Evolutionary conservation across 2,888 invertebrate species (phyloP), one percentile per base, ranked within the genome.

Genomic region (Melolontha melolontha): DNA sequence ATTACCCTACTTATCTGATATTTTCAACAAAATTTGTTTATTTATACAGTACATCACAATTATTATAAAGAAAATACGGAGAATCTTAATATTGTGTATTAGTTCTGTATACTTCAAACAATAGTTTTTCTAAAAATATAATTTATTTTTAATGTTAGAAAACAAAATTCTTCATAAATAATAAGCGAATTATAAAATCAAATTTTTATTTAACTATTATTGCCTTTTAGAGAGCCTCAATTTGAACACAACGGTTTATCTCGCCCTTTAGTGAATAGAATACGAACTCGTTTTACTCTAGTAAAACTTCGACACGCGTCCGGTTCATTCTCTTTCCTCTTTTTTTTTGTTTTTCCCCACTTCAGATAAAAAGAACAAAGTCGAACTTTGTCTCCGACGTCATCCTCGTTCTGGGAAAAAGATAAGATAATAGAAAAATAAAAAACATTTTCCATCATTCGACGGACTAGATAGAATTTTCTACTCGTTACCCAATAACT

Each of bases 401-500:
- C 34, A 34, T 34, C 7, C 34, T 54, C 16, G 54, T 40, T 11
- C 14, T 11, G 41, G 52, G 10, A n/a, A 54, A 54, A 40, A 54
- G 54, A 54, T 41, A 54, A 54, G 54, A 54, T 54, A 54, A 54
- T 54, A 54, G 54, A 54, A 54, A 54, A 54, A 54, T 54, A 54
- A 39, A 39, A 54, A 54, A 39, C 54, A 54, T 54, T 54, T 54
- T 54, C 54, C 54, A 54, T 54, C 54, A 54, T 54, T 40, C 54
- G 29, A 7, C 54, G 54, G 16, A 54, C 17, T 40, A 16, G 39
- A 49, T 49, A 27, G 50, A 62, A 47, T 49, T 62, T 62, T 62
- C 62, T 34, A 49, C 44, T 62, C 62, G 62, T 62, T 62, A 49
- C 40, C 49, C 47, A 47, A 50, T 62, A 62, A 62, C 62, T 47